Evolutionary conservation across 92 coral and sea anemone species (phyloP), one percentile per base, ranked within the genome.

Genomic region (Parazoanthus swiftii): DNA sequence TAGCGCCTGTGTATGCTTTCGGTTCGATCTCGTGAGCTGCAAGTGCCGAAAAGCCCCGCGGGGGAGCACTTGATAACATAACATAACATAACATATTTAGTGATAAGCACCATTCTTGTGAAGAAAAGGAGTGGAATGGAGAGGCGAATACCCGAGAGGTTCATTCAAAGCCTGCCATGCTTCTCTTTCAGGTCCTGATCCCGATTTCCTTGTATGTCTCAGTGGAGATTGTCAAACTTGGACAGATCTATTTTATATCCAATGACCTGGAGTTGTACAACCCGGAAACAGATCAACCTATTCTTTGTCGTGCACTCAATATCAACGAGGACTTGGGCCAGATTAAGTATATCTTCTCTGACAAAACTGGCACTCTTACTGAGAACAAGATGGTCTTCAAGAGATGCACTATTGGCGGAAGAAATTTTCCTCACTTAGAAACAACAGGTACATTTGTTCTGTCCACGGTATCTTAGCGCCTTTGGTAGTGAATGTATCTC

Each of bases 261-360:
- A 92, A 94, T 68, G 99, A 97, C 74, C 83, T 94, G 78, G 91
- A 94, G 76, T 90, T 97, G 71, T 97, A 97, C 78, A 89, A 90
- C 81, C 91, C 93, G n/a, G 98, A 95, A 21, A 94, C 94, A 70
- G 97, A 97, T 88, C 97, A 97, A 88, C 99, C 98, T 14, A 92
- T 94, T 39, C 74, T 94, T n/a, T 97, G 99, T 76, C 98, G 99
- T 29, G 99, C 99, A 7, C 95, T 97, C 26, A 97, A 97, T 43
- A 97, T 97, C 71, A 97, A 97, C 66, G 99, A 97, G 80, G 99
- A 97, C 82, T 79, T 97, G 33, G 99, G 99, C 21, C 99, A 97
- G 71, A 97, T 97, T 68, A 94, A 91, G 85, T 97, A 93, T 85
- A 92, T 97, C 18, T 97, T 97, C 94, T 97, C 99, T 85, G 99